Conservation (phyloP, 1,140 invertebrate genomes). For the Drosophila varians region DNA sequence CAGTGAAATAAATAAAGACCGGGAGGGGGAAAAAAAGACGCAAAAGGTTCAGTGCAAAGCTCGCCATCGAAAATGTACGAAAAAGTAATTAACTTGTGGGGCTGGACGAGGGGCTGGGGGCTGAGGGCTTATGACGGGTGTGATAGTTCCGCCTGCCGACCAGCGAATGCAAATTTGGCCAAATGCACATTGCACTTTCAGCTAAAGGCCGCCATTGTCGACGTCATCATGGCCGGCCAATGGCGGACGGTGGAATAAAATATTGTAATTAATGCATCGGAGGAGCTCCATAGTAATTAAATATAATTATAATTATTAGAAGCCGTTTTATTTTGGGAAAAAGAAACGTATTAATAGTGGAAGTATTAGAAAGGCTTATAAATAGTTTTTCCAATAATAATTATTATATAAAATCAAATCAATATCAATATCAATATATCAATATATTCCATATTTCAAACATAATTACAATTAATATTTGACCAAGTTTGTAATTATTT, state of each 20-base stretch:
- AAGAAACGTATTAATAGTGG: not conserved
- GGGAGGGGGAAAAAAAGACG: slow-evolving; percentile 23
- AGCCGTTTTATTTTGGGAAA: not conserved
- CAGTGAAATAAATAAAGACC: slow-evolving; percentile 76
- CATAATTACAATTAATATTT: not conserved
- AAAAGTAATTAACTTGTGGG: slow-evolving; percentile 81
- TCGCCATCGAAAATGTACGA: slow-evolving; percentile 77
- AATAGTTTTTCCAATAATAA: too few species aligned
- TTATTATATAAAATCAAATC: too few species aligned
- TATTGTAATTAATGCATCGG: not conserved
- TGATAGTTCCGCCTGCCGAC: not conserved
- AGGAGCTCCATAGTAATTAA: not conserved
- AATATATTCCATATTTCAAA: too few species aligned
- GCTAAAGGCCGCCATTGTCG: slow-evolving; percentile 73
- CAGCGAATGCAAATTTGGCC: slow-evolving; percentile 72
- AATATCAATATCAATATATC: too few species aligned
- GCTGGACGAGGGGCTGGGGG: not conserved
- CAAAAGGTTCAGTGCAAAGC: slow-evolving; percentile 46
- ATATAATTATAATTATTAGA: not conserved
- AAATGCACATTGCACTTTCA: slow-evolving; percentile 76
- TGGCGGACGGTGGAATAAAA: slow-evolving; percentile 23
- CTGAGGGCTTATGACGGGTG: not conserved
- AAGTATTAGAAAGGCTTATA: too few species aligned
- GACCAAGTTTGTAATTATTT: too few species aligned
- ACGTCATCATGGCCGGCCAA: slow-evolving; percentile 30